Evolutionary conservation across 1,140 invertebrate genomes (phyloP), one percentile per base, ranked within the genome.

Genomic region (Steinernema feltiae): DNA sequence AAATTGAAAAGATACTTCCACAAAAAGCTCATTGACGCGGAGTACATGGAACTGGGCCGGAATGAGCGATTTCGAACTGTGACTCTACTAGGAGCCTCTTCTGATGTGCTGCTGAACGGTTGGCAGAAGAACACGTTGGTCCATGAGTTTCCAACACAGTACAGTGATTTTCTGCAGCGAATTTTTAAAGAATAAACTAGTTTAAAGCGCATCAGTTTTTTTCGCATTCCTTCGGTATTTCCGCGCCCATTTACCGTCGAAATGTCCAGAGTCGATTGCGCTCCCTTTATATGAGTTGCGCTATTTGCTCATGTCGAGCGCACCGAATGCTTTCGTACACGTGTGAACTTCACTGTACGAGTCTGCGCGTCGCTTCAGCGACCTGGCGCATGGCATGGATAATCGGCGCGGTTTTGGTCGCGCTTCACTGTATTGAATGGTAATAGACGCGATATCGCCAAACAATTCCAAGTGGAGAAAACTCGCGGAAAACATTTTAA

Each of bases 121-220:
- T 63, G 53, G 53, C 53, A 63, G 53, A 63, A 63, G 53, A 63
- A 63, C 24, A 63, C 53, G 53, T 15, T 63, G 3, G 53, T 63
- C 12, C 53, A 63, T 27, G 53, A 63, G 53, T 63, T 63, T 27
- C 53, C 53, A 3, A 17, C 53, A 3, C 12, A 63, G 53, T 63
- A 3, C 15, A 63, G 15, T 7, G 24, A 21, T 21, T 63, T 63
- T 12, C 53, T 3, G 53, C n/a, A 15, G 24, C 53, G 53, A 27
- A 27, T 63, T 15, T 63, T 63, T 27, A 27, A 63, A 27, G 12
- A 63, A 63, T 63, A 63, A 17, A n/a, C n/a, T n/a, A n/a, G n/a
- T n/a, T n/a, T n/a, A n/a, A n/a, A n/a, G n/a, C n/a, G n/a, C n/a
- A n/a, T n/a, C n/a, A n/a, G n/a, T n/a, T n/a, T n/a, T n/a, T n/a